Base-by-base conservation (phyloP, 2,888 invertebrate species). In the Eutolmus rufibarbis region DNA sequence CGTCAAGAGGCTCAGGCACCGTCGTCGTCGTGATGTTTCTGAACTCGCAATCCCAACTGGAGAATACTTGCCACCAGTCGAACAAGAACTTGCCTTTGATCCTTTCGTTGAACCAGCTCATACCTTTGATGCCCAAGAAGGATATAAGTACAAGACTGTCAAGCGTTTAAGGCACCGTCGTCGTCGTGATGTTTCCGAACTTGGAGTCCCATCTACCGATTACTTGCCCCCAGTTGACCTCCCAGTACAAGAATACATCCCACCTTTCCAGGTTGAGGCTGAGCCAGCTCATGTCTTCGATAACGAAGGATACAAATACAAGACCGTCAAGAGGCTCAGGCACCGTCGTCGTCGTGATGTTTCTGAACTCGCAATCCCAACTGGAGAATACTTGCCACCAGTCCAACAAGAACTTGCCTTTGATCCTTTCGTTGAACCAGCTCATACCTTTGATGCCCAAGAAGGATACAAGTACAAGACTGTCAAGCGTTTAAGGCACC, bases 391-490 rank as follows among this genome's bases (percentile, higher is more conserved):
- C 56, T 40, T 86, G 34, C 86, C 86, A 51, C 86, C 86, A 77
- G 56, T 77, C 4, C 37, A 66, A 5, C 76, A 86, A 77, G 37
- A 19, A 56, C n/a, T 28, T 19, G 51, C 34, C 0, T n/a, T 56
- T 9, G 51, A 51, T 31, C 31, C 34, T n/a, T 31, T 28, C 2
- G 19, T 4, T 23, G 76, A 77, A 3, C 77, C 56, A 31, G 86
- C 77, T n/a, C 56, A 77, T 77, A 40, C 12, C 23, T 31, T 84
- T 2, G 28, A 14, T 31, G 28, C 40, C 16, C 37, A 76, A 37
- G 86, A 86, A 34, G 86, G 86, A 34, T 86, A 86, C 56, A 28
- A 43, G 14, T 86, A 86, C 51, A 77, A 77, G 28, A 86, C 74
- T 16, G 51, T 79, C n/a, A 79, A 79, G 8, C 79, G 79, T 14